Evolutionary conservation across 2,797 vertebrate species (phyloP).

Genomic region (Cynodonichthys magdalenae): DNA sequence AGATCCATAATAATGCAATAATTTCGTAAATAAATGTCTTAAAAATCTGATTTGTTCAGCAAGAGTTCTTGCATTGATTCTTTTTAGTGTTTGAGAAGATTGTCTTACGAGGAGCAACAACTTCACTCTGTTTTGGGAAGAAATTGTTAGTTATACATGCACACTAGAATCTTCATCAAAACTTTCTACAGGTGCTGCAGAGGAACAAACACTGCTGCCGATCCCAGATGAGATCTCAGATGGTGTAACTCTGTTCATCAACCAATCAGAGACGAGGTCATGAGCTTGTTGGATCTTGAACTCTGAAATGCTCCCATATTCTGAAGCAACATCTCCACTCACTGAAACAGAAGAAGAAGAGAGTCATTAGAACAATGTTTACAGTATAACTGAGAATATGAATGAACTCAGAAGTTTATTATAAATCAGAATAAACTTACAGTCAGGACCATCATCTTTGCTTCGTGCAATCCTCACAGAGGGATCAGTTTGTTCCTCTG

Average conservation of each 20-base stretch:
- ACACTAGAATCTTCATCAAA: too few relatives aligned
- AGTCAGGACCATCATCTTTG: conserved; percentile 18
- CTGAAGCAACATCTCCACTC: conserved; percentile 29
- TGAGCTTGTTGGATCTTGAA: neutral
- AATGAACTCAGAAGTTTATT: neutral
- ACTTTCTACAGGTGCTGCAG: too few relatives aligned
- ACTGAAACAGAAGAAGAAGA: conserved; percentile 45
- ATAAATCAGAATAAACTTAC: conserved; percentile 23
- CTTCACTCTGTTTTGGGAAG: too few relatives aligned
- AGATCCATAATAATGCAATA: too few relatives aligned
- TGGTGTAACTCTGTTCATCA: neutral
- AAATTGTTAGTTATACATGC: too few relatives aligned
- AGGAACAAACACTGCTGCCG: conserved; percentile 6
- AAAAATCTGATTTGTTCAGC: too few relatives aligned
- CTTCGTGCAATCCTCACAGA: conserved; percentile 17
- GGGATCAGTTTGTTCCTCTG: accelerated
- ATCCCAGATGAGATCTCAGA: conserved; percentile 26
- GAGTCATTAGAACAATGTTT: neutral
- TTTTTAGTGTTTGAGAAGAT: too few relatives aligned
- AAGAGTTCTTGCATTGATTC: too few relatives aligned
- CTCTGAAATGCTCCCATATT: neutral
- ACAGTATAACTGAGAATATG: neutral
- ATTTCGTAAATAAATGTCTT: too few relatives aligned
- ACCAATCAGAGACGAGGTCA: conserved; percentile 37
- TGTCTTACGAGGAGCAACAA: too few relatives aligned